phyloP scores from a whole-genome alignment of 1,140 invertebrate species.

The Bombus impatiens region DNA sequence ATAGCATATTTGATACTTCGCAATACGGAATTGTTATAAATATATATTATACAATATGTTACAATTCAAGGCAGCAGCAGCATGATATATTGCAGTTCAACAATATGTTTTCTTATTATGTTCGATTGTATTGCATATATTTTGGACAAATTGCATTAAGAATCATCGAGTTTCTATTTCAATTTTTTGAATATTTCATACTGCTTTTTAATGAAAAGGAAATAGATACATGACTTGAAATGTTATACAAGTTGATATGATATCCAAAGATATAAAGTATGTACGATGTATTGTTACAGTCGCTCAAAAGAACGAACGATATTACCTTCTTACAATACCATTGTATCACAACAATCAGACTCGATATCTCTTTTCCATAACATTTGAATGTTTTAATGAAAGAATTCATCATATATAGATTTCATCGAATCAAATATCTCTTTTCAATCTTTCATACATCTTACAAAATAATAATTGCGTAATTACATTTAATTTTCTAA shows the following conservation, averaged over 20 bases:
- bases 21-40: conserved; percentile 27
- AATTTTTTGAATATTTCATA: conserved; percentile 47
- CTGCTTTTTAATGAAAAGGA: conserved; percentile 23
- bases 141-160: not conserved
- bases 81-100: conserved; percentile 38
- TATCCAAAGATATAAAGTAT: not conserved
- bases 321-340: conserved; percentile 33
- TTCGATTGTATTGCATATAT: not conserved
- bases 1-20: conserved; percentile 14
- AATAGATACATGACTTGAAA: conserved; percentile 27
- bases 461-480: not conserved
- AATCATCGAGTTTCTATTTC: not conserved
- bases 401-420: not conserved
- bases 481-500: not conserved
- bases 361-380: not conserved
- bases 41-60: conserved; percentile 16
- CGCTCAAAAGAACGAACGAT: not conserved
- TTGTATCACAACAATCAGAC: not conserved
- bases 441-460: not conserved
- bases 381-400: conserved; percentile 34
- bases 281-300: conserved; percentile 6
- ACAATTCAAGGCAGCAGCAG: conserved; percentile 8
- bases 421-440: not conserved
- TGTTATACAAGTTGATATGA: conserved; percentile 19
- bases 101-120: not conserved